Evolutionary conservation across 2,113 vertebrate genomes (phyloP).

Genomic region (Zapornia atra): DNA sequence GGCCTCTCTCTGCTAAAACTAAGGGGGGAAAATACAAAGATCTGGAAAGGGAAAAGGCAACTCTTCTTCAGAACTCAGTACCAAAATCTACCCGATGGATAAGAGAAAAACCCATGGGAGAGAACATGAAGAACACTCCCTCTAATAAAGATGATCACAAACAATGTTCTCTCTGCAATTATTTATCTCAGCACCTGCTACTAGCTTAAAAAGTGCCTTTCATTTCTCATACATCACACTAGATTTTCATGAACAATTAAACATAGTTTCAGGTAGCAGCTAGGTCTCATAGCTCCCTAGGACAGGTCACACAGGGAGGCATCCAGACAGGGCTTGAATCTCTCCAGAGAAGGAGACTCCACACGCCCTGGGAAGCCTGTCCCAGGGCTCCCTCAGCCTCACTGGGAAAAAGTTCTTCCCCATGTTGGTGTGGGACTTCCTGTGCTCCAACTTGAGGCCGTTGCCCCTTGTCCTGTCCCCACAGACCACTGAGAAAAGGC

Average conservation of each 20-base stretch:
- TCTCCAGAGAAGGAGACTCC: no score
- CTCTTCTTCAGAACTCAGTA: background rate
- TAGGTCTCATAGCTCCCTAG: background rate
- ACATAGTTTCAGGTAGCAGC: background rate
- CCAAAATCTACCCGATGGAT: background rate
- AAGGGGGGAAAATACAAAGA: background rate
- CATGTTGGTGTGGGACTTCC: no score
- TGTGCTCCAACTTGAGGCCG: no score
- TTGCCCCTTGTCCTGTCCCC: no score
- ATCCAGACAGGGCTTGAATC: no score
- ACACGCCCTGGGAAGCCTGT: no score
- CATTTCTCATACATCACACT: background rate
- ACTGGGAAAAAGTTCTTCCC: no score
- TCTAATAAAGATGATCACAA: background rate
- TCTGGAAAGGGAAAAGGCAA: background rate
- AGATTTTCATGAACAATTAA: background rate
- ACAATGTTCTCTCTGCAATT: background rate
- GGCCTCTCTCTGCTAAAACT: background rate
- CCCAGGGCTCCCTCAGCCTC: no score
- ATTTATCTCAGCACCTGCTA: background rate
- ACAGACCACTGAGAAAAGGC: no score
- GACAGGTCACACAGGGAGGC: no score
- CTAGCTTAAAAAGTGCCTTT: background rate
- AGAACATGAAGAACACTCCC: background rate
- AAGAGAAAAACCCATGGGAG: background rate